A percentile compares a stretch with the other conserved stretches of the same genome.
Evolutionary conservation across 2,113 vertebrate species (phyloP).

Genomic region (Pipra filicauda): DNA sequence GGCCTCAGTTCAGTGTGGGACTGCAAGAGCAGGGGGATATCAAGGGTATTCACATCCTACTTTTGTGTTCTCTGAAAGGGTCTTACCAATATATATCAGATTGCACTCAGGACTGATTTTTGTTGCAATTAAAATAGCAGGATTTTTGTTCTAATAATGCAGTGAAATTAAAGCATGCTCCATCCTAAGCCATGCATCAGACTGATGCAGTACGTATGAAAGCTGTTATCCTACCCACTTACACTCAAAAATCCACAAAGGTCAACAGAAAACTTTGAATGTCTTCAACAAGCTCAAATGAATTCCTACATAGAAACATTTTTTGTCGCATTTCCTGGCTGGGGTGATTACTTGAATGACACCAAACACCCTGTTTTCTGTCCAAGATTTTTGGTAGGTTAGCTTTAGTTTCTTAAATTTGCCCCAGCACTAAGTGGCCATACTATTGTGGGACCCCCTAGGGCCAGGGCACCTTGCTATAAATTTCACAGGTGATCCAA

Average conservation of each 20-base stretch:
- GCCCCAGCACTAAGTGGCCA: not conserved
- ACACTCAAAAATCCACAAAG: not conserved
- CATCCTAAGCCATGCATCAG: not conserved
- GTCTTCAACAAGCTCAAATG: not conserved
- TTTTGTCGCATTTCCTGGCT: not conserved
- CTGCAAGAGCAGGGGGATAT: fast-evolving
- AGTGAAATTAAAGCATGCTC: not conserved
- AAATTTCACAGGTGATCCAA: not conserved
- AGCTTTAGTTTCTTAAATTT: not conserved
- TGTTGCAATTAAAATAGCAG: not conserved
- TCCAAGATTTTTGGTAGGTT: not conserved
- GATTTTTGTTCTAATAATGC: not conserved
- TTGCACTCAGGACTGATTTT: not conserved
- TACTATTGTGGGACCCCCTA: not conserved
- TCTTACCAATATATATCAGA: not conserved
- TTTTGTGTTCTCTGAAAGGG: not conserved
- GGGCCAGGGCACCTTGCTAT: not conserved
- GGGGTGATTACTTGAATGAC: not conserved
- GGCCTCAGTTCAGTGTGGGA: not conserved
- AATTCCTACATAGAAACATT: not conserved
- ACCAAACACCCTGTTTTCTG: not conserved
- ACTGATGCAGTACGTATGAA: not conserved
- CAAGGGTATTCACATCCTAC: not conserved
- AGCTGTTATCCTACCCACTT: not conserved
- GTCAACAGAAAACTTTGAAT: not conserved